These are phyloP conservation scores for Bactericera cockerelli DNA, from an alignment of 1,140 invertebrate species.

Conservation along the genomic window DNA sequence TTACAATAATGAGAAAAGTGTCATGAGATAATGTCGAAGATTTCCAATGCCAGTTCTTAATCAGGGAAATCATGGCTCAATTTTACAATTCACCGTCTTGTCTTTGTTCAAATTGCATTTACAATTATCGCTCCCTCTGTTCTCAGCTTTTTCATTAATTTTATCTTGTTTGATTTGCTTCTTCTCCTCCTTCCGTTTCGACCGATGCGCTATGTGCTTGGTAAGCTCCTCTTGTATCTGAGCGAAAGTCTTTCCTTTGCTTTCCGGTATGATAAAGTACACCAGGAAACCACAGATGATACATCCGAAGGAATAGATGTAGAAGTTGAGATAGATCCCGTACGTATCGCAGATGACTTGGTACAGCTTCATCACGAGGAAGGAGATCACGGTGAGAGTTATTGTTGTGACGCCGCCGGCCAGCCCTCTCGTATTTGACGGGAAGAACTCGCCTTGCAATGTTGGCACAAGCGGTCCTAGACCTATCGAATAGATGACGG, in stretches of 20 bases:
- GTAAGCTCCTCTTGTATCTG: conserved; percentile 33
- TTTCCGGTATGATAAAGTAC: conserved; percentile 60
- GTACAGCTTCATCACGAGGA: conserved; percentile 30
- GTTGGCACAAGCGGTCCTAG: conserved; percentile 19
- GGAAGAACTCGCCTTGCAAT: conserved; percentile 21
- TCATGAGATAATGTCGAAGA: no score
- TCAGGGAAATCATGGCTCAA: no score
- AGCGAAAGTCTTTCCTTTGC: conserved; percentile 61
- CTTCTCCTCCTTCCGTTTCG: neutral
- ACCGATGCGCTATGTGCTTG: neutral
- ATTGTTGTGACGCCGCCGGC: conserved; percentile 30
- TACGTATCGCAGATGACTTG: conserved; percentile 31
- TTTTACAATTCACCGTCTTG: no score
- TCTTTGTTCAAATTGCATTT: no score
- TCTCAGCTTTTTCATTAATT: neutral
- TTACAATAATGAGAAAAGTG: no score
- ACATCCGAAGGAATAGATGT: conserved; percentile 45
- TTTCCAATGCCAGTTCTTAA: no score
- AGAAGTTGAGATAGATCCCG: conserved; percentile 41
- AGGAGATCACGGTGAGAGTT: conserved; percentile 28
- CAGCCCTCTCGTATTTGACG: conserved; percentile 30
- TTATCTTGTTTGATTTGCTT: neutral
- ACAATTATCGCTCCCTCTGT: no score
- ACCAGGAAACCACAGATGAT: conserved; percentile 44
- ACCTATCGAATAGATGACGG: conserved; percentile 18